Base-by-base conservation (phyloP, 2,797 vertebrate genomes). In the Halcyon chelicuti region DNA sequence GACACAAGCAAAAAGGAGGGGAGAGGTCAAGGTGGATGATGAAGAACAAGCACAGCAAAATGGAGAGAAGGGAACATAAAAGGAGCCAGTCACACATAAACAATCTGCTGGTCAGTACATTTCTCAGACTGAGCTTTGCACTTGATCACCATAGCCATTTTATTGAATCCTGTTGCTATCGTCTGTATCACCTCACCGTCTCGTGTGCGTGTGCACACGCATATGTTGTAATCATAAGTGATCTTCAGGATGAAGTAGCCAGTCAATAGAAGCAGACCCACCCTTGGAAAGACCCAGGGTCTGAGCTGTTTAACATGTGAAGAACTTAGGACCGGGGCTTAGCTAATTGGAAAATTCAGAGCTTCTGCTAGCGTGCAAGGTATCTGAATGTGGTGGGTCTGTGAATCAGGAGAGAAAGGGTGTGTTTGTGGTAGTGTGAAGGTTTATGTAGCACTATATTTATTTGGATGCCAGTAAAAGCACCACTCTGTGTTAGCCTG, bases 201-300 rank as follows among this genome's bases (percentile, higher is more conserved):
- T 7, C 5, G 12, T 12, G 29, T 29, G 20, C 22, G 46, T 4
- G 2, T 21, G 15, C 17, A 3, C 2, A 3, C 0, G 1, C 28
- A 29, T 52, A 52, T 12, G 7, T n/a, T 60, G 33, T 37, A 63
- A 51, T 57, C 1, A 0, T 42, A 26, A 54, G 26, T 11, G 49
- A 83, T 28, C 31, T 62, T 39, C 42, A 47, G 54, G 74, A 46
- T 54, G 44, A 72, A 60, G 39, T 19, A 35, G 17, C 31, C 25
- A 23, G 44, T 14, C 37, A 44, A 23, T 9, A 55, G 65, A 23
- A 42, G 42, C 11, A 57, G 42, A 44, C 25, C 8, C 2, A 3
- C 20, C 14, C 12, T 18, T 15, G 29, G 44, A 46, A 62, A 52
- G 51, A 31, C 20, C 16, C 29, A 20, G 29, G n/a, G 42, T 83